Evolutionary conservation across 2,888 invertebrate species (phyloP), one percentile per base, ranked within the genome.

Genomic region (Pedicia rivosa): DNA sequence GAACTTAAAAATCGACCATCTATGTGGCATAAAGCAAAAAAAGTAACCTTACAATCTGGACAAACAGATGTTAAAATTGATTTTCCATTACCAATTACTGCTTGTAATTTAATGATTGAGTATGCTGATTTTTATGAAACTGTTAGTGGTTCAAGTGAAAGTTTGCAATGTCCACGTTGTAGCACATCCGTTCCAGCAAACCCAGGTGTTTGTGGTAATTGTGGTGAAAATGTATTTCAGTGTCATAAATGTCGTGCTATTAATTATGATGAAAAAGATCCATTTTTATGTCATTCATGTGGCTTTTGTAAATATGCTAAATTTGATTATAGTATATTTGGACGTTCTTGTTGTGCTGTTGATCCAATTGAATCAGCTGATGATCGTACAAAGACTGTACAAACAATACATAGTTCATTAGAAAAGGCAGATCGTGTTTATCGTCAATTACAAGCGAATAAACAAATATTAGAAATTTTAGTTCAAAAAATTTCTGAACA

Each of bases 231-330:
- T 58, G 97, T 97, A 1, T 97, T 90, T 66, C 98, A 98, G 53
- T 98, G 97, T 52, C 94, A 95, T 65, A 97, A 97, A 64, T 98
- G 97, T 53, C 81, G 92, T 16, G 91, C 95, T 0, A 98, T 98
- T 48, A 97, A 98, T 63, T 97, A 97, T 61, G 95, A 95, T 58
- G 95, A 97, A 58, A 92, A 94, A 57, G 97, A 97, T 63, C 97
- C 97, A 1, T 98, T 97, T 72, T 66, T 98, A 16, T 98, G 98
- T 55, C 95, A 95, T 62, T 86, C 94, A 4, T 98, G 98, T 62
- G 97, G 97, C 2, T 97, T 92, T 66, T 98, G 97, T 66, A 97
- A 97, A 64, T 97, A 97, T 62, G 97, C 95, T 24, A 94, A 97
- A 63, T 95, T 97, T 59, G 97, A 98, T 63, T 90, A 92, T 62